These are phyloP conservation scores for Calycopis cecrops DNA, from an alignment of 1,140 invertebrate genomes.

Conservation along the genomic window DNA sequence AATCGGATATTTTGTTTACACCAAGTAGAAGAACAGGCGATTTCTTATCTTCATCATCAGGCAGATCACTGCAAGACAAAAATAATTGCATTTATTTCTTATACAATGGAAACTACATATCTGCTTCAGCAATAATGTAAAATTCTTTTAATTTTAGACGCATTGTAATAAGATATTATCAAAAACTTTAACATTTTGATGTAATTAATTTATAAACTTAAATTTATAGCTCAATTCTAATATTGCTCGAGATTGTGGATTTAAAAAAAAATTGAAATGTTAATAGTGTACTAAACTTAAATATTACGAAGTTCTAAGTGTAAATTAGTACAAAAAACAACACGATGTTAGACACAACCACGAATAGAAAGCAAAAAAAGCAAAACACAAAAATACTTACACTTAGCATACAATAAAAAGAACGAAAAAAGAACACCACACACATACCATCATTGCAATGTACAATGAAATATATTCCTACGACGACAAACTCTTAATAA, in stretches of 20 bases:
- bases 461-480: too few relatives aligned
- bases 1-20: conserved; percentile 66
- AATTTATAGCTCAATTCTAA: too few relatives aligned
- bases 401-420: conserved; percentile 9
- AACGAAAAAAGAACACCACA: not conserved
- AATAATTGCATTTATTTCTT: conserved; percentile 17
- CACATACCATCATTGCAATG: too few relatives aligned
- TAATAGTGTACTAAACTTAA: too few relatives aligned
- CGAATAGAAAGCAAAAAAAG: conserved; percentile 17
- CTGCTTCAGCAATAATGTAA: not conserved
- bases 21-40: conserved; percentile 64
- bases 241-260: too few relatives aligned
- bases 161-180: too few relatives aligned
- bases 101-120: not conserved
- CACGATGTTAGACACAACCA: conserved; percentile 13
- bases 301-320: not conserved
- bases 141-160: too few relatives aligned
- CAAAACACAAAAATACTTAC: conserved; percentile 21
- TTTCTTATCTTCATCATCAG: conserved; percentile 67
- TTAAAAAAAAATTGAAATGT: too few relatives aligned
- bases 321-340: conserved; percentile 14
- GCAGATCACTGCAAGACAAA: conserved; percentile 59
- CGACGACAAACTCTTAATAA: too few relatives aligned
- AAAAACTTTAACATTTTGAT: too few relatives aligned
- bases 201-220: too few relatives aligned